Evolutionary conservation across 2,797 vertebrate species (phyloP), one percentile per base, ranked within the genome.

Genomic region (Threskiornis aethiopicus): DNA sequence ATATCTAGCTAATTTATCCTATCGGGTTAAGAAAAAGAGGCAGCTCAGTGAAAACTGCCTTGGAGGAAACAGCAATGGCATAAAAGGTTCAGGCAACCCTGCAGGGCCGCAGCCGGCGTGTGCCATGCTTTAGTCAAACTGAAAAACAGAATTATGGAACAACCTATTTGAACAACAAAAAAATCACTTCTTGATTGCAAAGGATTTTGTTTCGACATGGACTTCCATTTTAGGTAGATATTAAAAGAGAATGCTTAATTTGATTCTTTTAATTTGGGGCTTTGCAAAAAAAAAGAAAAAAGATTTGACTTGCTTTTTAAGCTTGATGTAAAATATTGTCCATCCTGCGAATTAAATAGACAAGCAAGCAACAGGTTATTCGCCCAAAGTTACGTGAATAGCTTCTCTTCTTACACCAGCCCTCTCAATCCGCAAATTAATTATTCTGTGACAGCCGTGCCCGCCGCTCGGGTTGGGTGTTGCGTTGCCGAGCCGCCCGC

Each of bases 81-180:
- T 6, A 28, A 29, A 22, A 55, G 41, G 6, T 35, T 44, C 19
- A 6, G 24, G 70, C 10, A 47, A 15, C 35, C 25, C 41, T 3
- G 28, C 33, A 29, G 47, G 16, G 73, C 54, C 1, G 3, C 55
- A 13, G 41, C 17, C 84, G 11, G 35, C 5, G 3, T 11, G 29
- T 28, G 11, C 1, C 33, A 3, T 1, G 33, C n/a, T 20, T 33
- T 1, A 39, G 28, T 9, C 77, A 14, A 6, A 4, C 9, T 11
- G 29, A 31, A 67, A 31, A 41, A 9, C 24, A 31, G 28, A 44
- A 14, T 18, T 16, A 26, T 0, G 2, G 70, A 55, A 59, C 41
- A n/a, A 59, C 13, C 35, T 22, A 7, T 10, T 46, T 11, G 10
- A 83, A 42, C 33, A 58, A 24, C 24, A 24, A 26, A 7, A 11